A percentile compares a stretch with the other conserved stretches of the same genome.
These are phyloP conservation scores for Margarornis squamiger DNA, from an alignment of 2,797 vertebrate species.

Conservation along the genomic window DNA sequence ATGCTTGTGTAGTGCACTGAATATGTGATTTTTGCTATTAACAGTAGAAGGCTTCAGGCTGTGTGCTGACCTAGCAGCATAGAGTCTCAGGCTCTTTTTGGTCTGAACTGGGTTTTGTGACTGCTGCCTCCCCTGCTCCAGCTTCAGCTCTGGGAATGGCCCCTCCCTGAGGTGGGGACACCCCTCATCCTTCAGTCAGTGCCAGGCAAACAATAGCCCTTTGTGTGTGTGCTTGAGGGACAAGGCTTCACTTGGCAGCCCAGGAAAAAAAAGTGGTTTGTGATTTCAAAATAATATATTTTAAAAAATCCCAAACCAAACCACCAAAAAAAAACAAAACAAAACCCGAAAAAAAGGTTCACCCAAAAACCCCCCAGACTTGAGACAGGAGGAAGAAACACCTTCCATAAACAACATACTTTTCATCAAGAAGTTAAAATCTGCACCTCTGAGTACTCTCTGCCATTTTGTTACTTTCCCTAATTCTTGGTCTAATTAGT, in stretches of 20 bases:
- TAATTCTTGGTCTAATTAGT: not conserved
- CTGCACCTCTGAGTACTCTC: not conserved
- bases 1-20: not conserved
- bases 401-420: not conserved
- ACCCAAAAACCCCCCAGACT: not conserved
- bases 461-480: not conserved
- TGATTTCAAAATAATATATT: not conserved
- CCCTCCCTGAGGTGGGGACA: rapidly evolving
- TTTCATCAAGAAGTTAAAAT: not conserved
- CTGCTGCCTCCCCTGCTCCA: not conserved
- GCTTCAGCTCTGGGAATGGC: not conserved
- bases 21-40: not conserved
- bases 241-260: not conserved
- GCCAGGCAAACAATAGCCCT: not conserved
- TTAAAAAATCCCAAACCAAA: not conserved
- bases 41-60: not conserved
- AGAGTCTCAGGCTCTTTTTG: not conserved
- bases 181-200: not conserved
- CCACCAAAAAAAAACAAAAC: not conserved
- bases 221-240: rapidly evolving
- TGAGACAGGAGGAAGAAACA: not conserved
- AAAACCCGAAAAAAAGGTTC: not conserved
- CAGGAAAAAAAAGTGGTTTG: not conserved
- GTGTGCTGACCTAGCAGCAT: not conserved
- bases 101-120: not conserved